These are phyloP conservation scores for Dendrolimus pini DNA, from an alignment of 2,888 invertebrate species.

Conservation along the genomic window DNA sequence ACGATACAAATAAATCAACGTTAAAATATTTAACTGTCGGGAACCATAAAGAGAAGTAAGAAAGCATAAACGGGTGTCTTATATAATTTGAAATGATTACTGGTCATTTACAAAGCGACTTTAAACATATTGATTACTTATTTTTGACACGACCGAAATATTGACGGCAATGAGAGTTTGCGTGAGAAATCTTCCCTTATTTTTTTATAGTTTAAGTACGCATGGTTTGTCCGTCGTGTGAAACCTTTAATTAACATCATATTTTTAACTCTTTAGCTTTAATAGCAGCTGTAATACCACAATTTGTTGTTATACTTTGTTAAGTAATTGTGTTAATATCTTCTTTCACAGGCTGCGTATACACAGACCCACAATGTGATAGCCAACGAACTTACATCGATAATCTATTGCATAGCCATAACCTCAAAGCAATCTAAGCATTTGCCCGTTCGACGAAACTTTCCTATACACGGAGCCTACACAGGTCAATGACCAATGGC, in stretches of 20 bases:
- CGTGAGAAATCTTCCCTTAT: neutral
- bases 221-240: neutral
- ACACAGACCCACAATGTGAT: no score
- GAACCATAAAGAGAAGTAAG: neutral
- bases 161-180: neutral
- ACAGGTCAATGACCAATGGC: no score
- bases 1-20: neutral
- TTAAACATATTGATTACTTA: conserved; percentile 6
- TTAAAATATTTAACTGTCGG: neutral
- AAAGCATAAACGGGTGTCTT: neutral
- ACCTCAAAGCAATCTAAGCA: no score
- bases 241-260: neutral
- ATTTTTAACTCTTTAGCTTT: no score
- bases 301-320: no score
- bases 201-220: neutral
- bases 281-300: no score
- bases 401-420: no score
- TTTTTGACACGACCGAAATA: neutral
- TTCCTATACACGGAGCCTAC: no score
- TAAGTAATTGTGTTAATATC: no score
- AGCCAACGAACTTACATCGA: no score
- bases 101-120: conserved; percentile 34
- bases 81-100: conserved; percentile 43
- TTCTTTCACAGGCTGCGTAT: no score
- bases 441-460: no score